Evolutionary conservation across 64 coral and sea anemone species (phyloP).

Genomic region (Montipora sp.): DNA sequence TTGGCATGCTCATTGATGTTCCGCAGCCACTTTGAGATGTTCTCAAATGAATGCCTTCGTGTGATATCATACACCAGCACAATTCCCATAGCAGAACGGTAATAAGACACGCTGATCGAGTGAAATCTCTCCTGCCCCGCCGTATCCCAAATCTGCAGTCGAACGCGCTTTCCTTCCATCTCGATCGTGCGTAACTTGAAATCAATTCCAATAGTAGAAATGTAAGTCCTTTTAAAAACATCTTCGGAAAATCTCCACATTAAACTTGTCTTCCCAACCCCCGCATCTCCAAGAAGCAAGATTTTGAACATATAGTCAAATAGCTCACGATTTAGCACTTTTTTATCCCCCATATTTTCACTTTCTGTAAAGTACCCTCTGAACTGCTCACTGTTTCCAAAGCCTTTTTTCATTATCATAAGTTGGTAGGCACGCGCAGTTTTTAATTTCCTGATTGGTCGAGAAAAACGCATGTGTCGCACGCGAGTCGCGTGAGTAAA

Average conservation of each 20-base stretch:
- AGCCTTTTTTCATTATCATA: neutral
- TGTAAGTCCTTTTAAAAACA: constrained; percentile 35
- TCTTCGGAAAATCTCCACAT: constrained; percentile 36
- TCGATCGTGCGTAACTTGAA: constrained; percentile 38
- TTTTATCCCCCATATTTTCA: constrained; percentile 9
- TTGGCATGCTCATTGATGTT: constrained; percentile 89
- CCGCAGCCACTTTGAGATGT: constrained; percentile 83
- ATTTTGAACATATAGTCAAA: constrained; percentile 97
- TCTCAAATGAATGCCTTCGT: constrained; percentile 68
- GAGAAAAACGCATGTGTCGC: neutral
- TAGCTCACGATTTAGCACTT: neutral
- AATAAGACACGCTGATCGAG: constrained; percentile 81
- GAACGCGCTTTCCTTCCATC: constrained; percentile 3
- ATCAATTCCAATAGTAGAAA: constrained; percentile 45
- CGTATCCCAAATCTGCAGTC: constrained; percentile 38
- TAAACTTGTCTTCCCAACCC: constrained; percentile 42
- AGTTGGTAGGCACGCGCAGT: neutral
- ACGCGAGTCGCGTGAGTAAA: neutral
- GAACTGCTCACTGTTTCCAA: neutral
- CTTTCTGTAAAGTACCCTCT: neutral
- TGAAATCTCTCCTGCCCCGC: constrained; percentile 69
- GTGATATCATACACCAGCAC: constrained; percentile 86
- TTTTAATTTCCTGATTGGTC: neutral
- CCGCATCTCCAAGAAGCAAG: constrained; percentile 64
- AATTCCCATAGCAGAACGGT: constrained; percentile 78